These are phyloP conservation scores for Charanyca ferruginea DNA, from an alignment of 2,888 invertebrate species.

Conservation along the genomic window DNA sequence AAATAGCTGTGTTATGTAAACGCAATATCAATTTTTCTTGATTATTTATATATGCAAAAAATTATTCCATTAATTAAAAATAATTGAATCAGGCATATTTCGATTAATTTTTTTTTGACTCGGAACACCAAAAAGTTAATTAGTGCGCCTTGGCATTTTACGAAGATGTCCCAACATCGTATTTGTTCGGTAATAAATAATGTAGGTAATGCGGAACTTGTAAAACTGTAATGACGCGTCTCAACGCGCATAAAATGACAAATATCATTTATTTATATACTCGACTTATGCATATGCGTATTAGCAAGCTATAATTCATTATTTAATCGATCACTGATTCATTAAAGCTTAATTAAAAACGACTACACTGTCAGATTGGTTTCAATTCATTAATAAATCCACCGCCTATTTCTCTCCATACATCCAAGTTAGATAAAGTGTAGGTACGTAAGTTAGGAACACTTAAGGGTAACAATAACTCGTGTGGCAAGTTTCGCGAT, in stretches of 20 bases:
- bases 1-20: background rate
- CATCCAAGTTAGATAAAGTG: conserved; percentile 20
- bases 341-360: conserved; percentile 49
- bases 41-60: background rate
- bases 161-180: conserved; percentile 39
- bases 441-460: background rate
- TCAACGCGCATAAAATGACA: conserved; percentile 45
- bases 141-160: conserved; percentile 57
- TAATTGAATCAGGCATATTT: conserved; percentile 3
- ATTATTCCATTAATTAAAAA: conserved; percentile 2
- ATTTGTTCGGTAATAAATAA: conserved; percentile 47
- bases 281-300: conserved; percentile 45
- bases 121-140: conserved; percentile 41
- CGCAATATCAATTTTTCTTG: background rate
- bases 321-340: conserved; percentile 42
- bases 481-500: conserved; percentile 31
- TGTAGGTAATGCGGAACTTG: conserved; percentile 58
- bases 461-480: conserved; percentile 42
- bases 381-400: conserved; percentile 33
- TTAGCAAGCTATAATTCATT: conserved; percentile 52
- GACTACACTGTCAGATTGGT: conserved; percentile 9
- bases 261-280: conserved; percentile 45
- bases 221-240: conserved; percentile 45
- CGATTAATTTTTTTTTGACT: conserved; percentile 16
- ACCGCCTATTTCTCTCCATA: conserved; percentile 15